These are phyloP conservation scores for Sakesphorus luctuosus DNA, from an alignment of 2,113 vertebrate species.

Conservation along the genomic window DNA sequence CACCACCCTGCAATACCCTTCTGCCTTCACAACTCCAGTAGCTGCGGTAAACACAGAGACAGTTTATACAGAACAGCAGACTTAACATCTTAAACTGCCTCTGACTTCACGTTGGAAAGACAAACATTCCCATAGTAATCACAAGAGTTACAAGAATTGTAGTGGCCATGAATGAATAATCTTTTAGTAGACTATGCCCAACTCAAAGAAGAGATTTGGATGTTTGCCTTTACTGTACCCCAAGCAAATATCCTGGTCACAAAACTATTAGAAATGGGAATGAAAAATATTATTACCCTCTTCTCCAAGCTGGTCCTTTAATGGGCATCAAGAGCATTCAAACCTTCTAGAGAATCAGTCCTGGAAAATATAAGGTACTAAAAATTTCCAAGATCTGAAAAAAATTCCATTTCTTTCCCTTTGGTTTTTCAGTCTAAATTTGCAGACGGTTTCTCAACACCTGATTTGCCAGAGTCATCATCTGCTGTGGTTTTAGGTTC, in stretches of 20 bases:
- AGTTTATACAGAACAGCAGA: background rate
- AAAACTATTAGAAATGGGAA: background rate
- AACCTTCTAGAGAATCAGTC: background rate
- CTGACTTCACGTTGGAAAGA: background rate
- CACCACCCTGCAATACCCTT: background rate
- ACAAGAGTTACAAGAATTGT: background rate
- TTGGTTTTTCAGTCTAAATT: background rate
- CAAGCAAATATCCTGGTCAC: background rate
- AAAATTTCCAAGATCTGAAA: background rate
- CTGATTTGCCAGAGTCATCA: background rate
- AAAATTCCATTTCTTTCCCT: background rate
- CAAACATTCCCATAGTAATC: background rate
- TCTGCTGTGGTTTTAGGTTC: background rate
- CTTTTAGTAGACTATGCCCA: background rate
- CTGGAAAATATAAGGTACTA: background rate
- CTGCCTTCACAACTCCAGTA: background rate
- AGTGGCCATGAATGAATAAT: background rate
- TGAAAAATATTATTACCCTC: rapidly evolving
- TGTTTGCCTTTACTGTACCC: background rate
- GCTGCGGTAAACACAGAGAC: background rate
- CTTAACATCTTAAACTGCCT: background rate
- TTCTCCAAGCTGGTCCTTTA: background rate
- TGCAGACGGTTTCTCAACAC: background rate
- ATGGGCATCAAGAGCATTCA: background rate
- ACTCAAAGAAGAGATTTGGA: background rate